Conservation (phyloP, 1,140 invertebrate species). For the Bombus difficillimus region DNA sequence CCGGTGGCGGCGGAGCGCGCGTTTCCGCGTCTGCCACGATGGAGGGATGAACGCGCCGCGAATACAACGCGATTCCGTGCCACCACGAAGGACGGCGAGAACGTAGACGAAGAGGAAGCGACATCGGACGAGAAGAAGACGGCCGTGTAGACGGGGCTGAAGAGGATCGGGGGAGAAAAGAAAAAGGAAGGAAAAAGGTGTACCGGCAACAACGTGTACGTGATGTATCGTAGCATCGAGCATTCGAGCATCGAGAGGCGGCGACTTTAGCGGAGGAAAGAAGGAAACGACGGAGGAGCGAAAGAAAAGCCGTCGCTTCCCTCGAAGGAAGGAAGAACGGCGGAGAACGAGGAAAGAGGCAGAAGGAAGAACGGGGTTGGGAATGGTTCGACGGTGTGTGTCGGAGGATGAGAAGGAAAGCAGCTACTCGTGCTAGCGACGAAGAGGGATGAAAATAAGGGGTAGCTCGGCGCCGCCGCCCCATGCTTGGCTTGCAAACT, state of each 20-base stretch:
- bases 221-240: constrained; percentile 78
- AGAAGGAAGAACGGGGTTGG: background rate
- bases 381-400: background rate
- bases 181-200: constrained; percentile 54
- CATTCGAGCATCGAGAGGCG: constrained; percentile 72
- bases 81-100: background rate
- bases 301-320: background rate
- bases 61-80: constrained; percentile 37
- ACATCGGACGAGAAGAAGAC: background rate
- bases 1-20: background rate
- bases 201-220: constrained; percentile 68
- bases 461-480: constrained; percentile 79
- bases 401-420: background rate
- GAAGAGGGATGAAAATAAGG: constrained; percentile 79
- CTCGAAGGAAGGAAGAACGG: constrained; percentile 11
- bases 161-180: background rate
- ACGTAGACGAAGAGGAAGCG: constrained; percentile 22
- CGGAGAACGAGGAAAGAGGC: background rate
- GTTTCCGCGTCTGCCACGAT: constrained; percentile 8
- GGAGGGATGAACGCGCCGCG: constrained; percentile 38
- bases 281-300: constrained; percentile 28
- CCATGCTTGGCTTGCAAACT: constrained; percentile 82
- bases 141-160: background rate
- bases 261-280: constrained; percentile 33
- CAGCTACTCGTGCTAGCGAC: constrained; percentile 57